phyloP scores from a whole-genome alignment of 2,888 invertebrate genomes.

The Drosophila melanosoma region DNA sequence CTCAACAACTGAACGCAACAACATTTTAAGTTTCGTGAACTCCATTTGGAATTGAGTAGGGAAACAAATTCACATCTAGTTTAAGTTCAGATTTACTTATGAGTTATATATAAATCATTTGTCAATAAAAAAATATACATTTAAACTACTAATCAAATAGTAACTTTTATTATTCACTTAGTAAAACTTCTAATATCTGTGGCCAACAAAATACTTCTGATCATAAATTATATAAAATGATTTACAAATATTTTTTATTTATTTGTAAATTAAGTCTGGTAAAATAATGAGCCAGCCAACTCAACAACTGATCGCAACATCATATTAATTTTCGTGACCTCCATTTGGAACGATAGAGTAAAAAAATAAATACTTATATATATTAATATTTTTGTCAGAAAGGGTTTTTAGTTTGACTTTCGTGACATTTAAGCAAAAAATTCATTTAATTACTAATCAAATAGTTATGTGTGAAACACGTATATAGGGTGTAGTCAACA shows the following conservation, averaged over 20 bases:
- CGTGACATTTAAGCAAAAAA: neutral
- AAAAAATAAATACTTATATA: neutral
- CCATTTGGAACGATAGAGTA: neutral
- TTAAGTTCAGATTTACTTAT: neutral
- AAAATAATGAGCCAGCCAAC: neutral
- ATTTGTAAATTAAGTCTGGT: no score
- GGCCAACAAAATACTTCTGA: no score
- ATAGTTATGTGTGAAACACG: no score
- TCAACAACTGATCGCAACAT: slow-evolving; percentile 21
- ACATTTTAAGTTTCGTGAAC: slow-evolving; percentile 6
- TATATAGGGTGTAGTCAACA: no score
- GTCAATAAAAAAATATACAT: no score
- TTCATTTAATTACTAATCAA: neutral
- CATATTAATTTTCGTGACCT: slow-evolving; percentile 8
- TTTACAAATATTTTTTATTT: no score
- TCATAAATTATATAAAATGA: no score
- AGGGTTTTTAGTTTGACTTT: neutral
- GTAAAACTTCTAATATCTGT: no score
- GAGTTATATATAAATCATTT: neutral
- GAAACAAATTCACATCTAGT: neutral
- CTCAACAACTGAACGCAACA: slow-evolving; percentile 20
- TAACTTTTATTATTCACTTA: no score
- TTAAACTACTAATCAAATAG: no score
- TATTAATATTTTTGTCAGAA: neutral
- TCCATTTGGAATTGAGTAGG: neutral